These are phyloP conservation scores for Cherax destructor DNA, from an alignment of 1,140 invertebrate species.

Conservation along the genomic window DNA sequence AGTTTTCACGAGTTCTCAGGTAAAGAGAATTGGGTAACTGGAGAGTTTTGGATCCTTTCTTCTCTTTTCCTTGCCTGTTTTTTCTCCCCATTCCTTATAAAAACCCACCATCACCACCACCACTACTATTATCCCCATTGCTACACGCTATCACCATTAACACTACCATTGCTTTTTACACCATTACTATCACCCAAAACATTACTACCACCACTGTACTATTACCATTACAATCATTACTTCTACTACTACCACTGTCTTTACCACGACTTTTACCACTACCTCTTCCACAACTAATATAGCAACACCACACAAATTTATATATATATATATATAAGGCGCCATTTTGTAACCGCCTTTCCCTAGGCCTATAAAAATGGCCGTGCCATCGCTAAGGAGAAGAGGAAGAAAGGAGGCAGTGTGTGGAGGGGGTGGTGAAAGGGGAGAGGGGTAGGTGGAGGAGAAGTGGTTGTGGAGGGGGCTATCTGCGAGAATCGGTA, in stretches of 20 bases:
- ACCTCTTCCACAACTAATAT: too few species aligned
- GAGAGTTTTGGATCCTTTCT: too few species aligned
- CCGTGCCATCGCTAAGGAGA: conserved; percentile 53
- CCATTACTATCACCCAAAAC: too few species aligned
- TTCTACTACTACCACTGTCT: too few species aligned
- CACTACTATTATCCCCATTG: too few species aligned
- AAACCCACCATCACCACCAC: too few species aligned
- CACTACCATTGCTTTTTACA: too few species aligned
- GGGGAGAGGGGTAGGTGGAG: background rate
- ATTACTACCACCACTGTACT: too few species aligned
- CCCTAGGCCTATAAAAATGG: conserved; percentile 66
- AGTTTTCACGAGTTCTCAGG: conserved; percentile 1
- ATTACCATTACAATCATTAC: too few species aligned
- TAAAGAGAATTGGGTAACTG: conserved; percentile 3
- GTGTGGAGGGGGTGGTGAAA: background rate
- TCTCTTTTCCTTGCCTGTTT: background rate
- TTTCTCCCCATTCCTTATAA: background rate
- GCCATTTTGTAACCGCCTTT: conserved; percentile 49
- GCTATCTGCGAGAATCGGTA: conserved; percentile 63
- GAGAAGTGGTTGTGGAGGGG: background rate
- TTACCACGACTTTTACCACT: too few species aligned
- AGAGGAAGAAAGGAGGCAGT: background rate
- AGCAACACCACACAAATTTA: too few species aligned
- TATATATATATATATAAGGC: background rate
- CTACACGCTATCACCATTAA: too few species aligned